Evolutionary conservation across 2,888 invertebrate species (phyloP).

Genomic region (Dysmachus trigonus): DNA sequence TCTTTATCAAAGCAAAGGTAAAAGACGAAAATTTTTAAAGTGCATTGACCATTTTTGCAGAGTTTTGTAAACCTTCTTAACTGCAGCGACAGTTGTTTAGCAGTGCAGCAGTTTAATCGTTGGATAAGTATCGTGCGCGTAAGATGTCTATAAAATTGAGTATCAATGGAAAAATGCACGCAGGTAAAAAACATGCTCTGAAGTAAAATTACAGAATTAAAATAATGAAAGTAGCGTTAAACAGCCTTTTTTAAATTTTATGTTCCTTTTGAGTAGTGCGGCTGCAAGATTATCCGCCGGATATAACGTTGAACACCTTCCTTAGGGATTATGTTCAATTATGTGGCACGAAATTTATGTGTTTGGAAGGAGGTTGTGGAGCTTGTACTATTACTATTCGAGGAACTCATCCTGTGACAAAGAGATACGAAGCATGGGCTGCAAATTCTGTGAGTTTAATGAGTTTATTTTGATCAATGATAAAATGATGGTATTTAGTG

Average conservation of each 20-base stretch:
- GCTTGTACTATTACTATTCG: slow-evolving; percentile 65
- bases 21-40: not conserved
- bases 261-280: not conserved
- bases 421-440: slow-evolving; percentile 4
- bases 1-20: not conserved
- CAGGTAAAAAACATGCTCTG: not conserved
- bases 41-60: not conserved
- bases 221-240: not conserved
- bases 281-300: slow-evolving; percentile 32
- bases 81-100: not conserved
- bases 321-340: slow-evolving; percentile 66
- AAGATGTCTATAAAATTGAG: slow-evolving; percentile 25
- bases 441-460: slow-evolving; percentile 28
- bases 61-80: not conserved
- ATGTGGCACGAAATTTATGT: slow-evolving; percentile 70
- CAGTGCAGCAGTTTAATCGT: not conserved
- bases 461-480: not conserved
- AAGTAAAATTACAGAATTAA: not conserved
- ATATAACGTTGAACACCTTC: slow-evolving; percentile 67
- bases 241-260: not conserved
- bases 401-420: slow-evolving; percentile 48
- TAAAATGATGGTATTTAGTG: no score
- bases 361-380: slow-evolving; percentile 72
- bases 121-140: not conserved
- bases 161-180: slow-evolving; percentile 1